Percentiles rank a stretch among this genome's conserved stretches.
These are phyloP conservation scores for Halcyon badia DNA, from an alignment of 2,797 vertebrate species.

Conservation along the genomic window DNA sequence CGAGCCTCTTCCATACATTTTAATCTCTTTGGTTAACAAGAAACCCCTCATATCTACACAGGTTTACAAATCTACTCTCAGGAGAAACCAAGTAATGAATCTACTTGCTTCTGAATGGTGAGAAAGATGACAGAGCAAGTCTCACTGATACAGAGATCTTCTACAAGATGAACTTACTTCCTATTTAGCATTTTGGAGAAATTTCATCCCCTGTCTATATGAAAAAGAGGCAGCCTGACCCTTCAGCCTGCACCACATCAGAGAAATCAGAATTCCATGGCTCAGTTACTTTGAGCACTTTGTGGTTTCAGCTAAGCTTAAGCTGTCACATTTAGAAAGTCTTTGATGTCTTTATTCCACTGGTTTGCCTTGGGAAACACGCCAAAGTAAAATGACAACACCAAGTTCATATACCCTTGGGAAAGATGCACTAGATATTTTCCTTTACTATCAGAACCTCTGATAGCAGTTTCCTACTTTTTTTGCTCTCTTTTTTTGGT, in stretches of 20 bases:
- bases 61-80: neutral
- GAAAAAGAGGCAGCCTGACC: neutral
- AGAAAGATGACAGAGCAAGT: neutral
- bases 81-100: neutral
- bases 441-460: neutral
- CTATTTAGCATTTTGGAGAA: neutral
- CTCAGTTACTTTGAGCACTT: neutral
- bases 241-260: neutral
- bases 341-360: conserved; percentile 11
- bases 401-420: neutral
- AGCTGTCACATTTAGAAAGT: neutral
- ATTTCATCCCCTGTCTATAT: neutral
- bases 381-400: neutral
- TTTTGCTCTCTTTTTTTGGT: neutral
- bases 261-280: neutral
- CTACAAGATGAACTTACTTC: neutral
- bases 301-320: neutral
- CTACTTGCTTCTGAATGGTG: neutral
- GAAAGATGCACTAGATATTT: neutral
- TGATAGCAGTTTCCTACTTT: neutral
- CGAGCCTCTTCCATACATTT: neutral
- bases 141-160: neutral
- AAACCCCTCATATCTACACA: neutral
- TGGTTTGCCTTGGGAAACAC: neutral
- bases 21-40: neutral